phyloP scores from a whole-genome alignment of 2,113 vertebrate species.

The Chaenocephalus aceratus region DNA sequence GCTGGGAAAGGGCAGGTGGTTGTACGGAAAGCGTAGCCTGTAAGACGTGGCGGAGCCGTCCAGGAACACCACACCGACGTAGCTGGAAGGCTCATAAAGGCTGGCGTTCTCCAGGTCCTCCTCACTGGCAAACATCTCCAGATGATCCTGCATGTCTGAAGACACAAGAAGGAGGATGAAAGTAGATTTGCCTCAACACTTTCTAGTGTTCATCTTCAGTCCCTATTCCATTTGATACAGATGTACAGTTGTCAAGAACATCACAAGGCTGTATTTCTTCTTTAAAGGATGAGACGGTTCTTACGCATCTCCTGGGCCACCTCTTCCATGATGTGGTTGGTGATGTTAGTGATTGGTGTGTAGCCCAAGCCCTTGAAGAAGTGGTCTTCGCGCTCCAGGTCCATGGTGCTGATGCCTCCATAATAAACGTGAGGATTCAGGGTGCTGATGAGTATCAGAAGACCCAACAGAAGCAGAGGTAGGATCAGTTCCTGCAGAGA shows the following conservation, averaged over 20 bases:
- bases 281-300: constrained; percentile 12
- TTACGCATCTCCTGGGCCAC: constrained; percentile 82
- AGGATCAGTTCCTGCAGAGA: constrained; percentile 84
- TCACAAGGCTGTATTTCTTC: not conserved
- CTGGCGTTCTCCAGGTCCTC: constrained; percentile 82
- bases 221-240: not conserved
- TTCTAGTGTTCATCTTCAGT: too few species aligned
- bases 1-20: constrained; percentile 67
- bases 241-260: not conserved
- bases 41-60: constrained; percentile 85
- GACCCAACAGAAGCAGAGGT: constrained; percentile 73
- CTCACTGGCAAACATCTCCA: constrained; percentile 84
- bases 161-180: not conserved
- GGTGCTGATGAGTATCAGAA: constrained; percentile 84
- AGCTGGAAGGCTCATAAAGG: constrained; percentile 47
- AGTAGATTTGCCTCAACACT: not conserved
- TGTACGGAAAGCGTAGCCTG: constrained; percentile 81
- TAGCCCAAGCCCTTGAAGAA: constrained; percentile 79
- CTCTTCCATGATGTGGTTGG: constrained; percentile 87
- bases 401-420: constrained; percentile 74
- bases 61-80: constrained; percentile 86
- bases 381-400: constrained; percentile 70
- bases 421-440: constrained; percentile 83
- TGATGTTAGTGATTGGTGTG: constrained; percentile 82
- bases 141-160: constrained; percentile 65